These are phyloP conservation scores for Choloepus didactylus DNA, from an alignment of 2,797 vertebrate species.

Conservation along the genomic window DNA sequence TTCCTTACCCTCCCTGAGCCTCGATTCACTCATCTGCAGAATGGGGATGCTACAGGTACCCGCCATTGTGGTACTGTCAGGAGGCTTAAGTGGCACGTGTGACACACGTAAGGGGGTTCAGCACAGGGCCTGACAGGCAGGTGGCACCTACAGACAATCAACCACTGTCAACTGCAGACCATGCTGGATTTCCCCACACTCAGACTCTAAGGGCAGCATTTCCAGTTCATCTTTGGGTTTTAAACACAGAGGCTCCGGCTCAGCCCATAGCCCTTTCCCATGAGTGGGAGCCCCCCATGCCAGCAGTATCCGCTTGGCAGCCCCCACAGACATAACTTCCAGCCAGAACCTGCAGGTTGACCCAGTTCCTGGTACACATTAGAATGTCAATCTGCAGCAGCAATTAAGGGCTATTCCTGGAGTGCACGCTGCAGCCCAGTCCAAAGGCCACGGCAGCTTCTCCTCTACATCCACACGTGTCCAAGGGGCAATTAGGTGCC, in stretches of 20 bases:
- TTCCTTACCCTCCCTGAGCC: neutral
- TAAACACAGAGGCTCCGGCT: too few relatives aligned
- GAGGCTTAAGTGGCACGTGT: rapidly evolving
- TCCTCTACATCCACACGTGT: constrained; percentile 77
- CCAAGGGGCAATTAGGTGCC: constrained; percentile 79
- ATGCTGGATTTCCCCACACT: rapidly evolving
- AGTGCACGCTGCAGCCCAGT: constrained; percentile 73
- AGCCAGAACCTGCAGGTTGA: constrained; percentile 71
- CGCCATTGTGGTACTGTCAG: rapidly evolving
- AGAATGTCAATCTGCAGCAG: constrained; percentile 80
- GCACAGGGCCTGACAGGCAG: rapidly evolving
- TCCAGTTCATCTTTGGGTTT: neutral
- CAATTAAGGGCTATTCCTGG: constrained; percentile 84
- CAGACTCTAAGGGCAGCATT: neutral
- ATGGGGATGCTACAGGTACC: rapidly evolving
- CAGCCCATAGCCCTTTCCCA: rapidly evolving
- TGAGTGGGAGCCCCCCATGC: rapidly evolving
- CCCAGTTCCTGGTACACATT: constrained; percentile 87
- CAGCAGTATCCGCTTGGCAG: rapidly evolving
- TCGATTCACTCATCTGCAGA: neutral
- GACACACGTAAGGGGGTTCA: rapidly evolving
- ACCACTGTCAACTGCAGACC: too few relatives aligned
- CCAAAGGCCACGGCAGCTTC: constrained; percentile 78
- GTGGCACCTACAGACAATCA: rapidly evolving
- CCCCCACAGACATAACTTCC: neutral